Conservation (phyloP, 2,113 vertebrate species). For the Cichladusa arquata region DNA sequence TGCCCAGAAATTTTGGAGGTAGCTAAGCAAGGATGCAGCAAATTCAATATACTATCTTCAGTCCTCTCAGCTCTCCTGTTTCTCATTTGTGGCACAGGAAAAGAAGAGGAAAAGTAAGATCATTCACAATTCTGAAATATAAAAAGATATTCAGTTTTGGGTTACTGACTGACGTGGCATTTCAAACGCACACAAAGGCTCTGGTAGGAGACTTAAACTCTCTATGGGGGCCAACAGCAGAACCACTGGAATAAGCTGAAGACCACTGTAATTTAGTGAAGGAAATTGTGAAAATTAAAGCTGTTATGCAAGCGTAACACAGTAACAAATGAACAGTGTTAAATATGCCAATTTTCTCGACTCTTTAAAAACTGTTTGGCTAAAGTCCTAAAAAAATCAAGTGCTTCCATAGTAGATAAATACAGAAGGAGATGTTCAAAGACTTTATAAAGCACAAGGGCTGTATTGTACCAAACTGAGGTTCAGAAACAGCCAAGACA, state of each 20-base stretch:
- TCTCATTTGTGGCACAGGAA: not conserved
- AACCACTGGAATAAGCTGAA: conserved; percentile 31
- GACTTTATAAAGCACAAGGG: conserved; percentile 42
- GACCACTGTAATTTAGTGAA: conserved; percentile 16
- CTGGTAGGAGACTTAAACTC: not conserved
- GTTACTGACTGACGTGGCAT: conserved; percentile 28
- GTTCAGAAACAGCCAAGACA: conserved; percentile 33
- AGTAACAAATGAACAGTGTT: conserved; percentile 47
- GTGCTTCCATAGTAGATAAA: not conserved
- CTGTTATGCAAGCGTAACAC: not conserved
- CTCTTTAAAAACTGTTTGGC: conserved; percentile 21
- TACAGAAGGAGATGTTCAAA: conserved; percentile 36
- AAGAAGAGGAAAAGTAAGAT: not conserved
- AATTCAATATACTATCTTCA: not conserved
- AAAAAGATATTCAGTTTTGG: not conserved
- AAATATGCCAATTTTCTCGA: conserved; percentile 47
- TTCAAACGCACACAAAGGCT: conserved; percentile 1
- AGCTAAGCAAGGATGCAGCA: not conserved
- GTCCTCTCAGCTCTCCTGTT: not conserved
- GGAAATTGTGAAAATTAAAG: conserved; percentile 39
- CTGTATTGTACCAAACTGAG: conserved; percentile 31
- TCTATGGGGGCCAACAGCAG: not conserved
- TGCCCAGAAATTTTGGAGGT: not conserved
- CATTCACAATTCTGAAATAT: not conserved
- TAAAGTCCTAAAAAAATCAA: conserved; percentile 34